Evolutionary conservation across 2,888 invertebrate genomes (phyloP).

Genomic region (Hemithea aestivaria): DNA sequence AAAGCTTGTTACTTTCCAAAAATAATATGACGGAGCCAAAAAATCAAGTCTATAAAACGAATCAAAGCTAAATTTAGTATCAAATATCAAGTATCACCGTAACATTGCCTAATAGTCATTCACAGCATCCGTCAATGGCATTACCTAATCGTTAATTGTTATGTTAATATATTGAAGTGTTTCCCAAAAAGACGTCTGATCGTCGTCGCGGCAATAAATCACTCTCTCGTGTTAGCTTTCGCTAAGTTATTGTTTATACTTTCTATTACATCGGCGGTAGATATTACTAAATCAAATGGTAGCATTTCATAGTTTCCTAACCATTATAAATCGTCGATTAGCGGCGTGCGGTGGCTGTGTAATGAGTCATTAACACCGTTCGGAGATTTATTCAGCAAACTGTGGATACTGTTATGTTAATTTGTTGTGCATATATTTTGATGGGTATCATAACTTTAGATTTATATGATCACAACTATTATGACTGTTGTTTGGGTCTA

Average conservation of each 20-base stretch:
- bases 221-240: slow-evolving; percentile 72
- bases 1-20: too few species aligned
- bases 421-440: slow-evolving; percentile 19
- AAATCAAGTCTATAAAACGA: too few species aligned
- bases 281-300: slow-evolving; percentile 62
- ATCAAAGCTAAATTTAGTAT: neutral
- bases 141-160: slow-evolving; percentile 73
- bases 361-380: slow-evolving; percentile 40
- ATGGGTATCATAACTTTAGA: slow-evolving; percentile 14
- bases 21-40: too few species aligned
- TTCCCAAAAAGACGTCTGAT: slow-evolving; percentile 65
- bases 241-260: slow-evolving; percentile 76
- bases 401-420: slow-evolving; percentile 19
- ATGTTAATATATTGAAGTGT: slow-evolving; percentile 70
- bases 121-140: slow-evolving; percentile 37
- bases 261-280: slow-evolving; percentile 53
- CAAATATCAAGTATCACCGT: slow-evolving; percentile 17
- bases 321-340: slow-evolving; percentile 55
- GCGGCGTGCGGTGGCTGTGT: slow-evolving; percentile 27
- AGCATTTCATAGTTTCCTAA: slow-evolving; percentile 61
- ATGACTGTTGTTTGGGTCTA: too few species aligned
- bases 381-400: slow-evolving; percentile 34
- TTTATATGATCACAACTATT: too few species aligned
- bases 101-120: slow-evolving; percentile 35
- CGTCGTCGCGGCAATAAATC: slow-evolving; percentile 63